Evolutionary conservation across 2,113 vertebrate species (phyloP), one percentile per base, ranked within the genome.

Genomic region (Pelmatolapia mariae): DNA sequence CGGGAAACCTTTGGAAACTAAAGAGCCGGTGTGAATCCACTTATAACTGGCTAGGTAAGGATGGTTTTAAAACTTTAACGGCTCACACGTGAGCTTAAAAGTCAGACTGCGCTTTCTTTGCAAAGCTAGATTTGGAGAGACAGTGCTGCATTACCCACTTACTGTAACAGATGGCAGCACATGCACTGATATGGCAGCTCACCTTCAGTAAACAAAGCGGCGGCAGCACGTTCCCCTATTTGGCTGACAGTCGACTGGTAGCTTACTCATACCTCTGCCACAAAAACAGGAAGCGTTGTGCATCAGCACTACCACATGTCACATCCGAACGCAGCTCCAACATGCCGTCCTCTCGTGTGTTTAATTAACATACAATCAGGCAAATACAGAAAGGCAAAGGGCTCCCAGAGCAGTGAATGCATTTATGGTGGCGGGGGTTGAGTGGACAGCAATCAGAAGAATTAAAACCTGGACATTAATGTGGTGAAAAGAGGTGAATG

Each of bases 101-200:
- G 31, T 82, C 82, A 84, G 54, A 59, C 54, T 19, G 50, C 9
- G 22, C 7, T 50, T 76, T 87, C 61, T 89, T 40, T 88, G 7
- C 52, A 12, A 81, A 80, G 71, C 38, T 38, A 38, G 53, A 59
- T 83, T 52, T 40, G 24, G 22, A 68, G 61, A 87, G 56, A 89
- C 10, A 6, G 56, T 31, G n/a, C 33, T 29, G 56, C 61, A 92
- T 89, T 89, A 88, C 26, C 45, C 82, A 85, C 83, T 3, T 73
- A 91, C 94, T 94, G 94, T 95, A 96, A 97, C 96, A 94, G 94
- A 92, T 93, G 92, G 94, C 94, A 94, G 95, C 96, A 96, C 95
- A 96, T 81, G 36, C 95, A 96, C 94, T 95, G 96, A 95, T 96
- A 96, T 95, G 95, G 94, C 96, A 93, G 85, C 90, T 93, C 91